Base-by-base conservation (phyloP, 2,888 invertebrate species). In the Stomorhina lunata region DNA sequence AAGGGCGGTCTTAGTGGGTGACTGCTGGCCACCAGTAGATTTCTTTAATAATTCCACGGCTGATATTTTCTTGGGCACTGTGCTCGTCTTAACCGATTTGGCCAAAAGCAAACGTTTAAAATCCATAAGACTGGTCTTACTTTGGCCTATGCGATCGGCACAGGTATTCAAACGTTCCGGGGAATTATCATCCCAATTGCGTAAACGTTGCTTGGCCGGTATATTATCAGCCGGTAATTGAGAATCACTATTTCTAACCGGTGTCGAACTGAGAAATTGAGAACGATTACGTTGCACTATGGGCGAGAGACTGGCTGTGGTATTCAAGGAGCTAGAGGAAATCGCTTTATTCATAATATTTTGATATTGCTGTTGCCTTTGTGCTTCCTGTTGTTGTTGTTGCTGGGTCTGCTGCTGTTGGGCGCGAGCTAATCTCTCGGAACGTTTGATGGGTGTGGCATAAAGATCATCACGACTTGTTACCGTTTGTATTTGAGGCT, bases 71-170 rank as follows among this genome's bases (percentile, higher is more conserved):
- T 89, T 92, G 87, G 93, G 92, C 32, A 93, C 92, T 45, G 91
- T 91, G 78, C 93, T 91, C 15, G 92, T 92, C 88, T 94, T 95
- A 1, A 94, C 94, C 85, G 95, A 95, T 86, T 96, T 96, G 86
- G 96, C 95, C 37, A 96, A 92, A 25, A 96, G 92, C 12, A 96
- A 92, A 87, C 95, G 94, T 89, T 97, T 97, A 89, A 97, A 97
- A 91, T 97, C 96, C 88, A 95, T 92, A 81, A 96, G 93, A 1
- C 96, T 96, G 0, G 96, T 97, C 87, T 95, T 95, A 78, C 94
- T 93, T 1, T 93, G 90, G 0, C 94, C 94, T 86, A 93, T 93
- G 83, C 94, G 92, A 89, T 95, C 94, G 5, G 93, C 94, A 85
- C 94, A 95, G 25, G 93, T 93, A 85, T 88, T 92, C 87, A 79